Conservation (phyloP, 2,888 invertebrate genomes). For the Pandemis cinnamomeana region DNA sequence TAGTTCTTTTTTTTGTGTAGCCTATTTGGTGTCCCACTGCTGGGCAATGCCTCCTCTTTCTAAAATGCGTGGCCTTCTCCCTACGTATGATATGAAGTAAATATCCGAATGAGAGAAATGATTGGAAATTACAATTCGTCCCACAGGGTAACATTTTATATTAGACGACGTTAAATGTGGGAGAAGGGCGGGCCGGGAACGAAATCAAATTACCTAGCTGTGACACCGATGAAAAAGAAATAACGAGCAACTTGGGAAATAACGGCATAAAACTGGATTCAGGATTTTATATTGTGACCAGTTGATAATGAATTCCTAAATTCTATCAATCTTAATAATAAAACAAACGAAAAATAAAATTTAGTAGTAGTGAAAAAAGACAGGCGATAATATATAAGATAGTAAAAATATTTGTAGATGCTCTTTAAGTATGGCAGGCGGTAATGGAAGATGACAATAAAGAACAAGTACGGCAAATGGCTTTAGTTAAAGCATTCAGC, state of each 20-base stretch:
- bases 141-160: conserved; percentile 23
- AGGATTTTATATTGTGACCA: not conserved
- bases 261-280: not conserved
- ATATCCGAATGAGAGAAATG: conserved; percentile 5
- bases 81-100: not conserved
- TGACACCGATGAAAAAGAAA: conserved; percentile 13
- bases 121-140: conserved; percentile 12
- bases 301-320: not conserved
- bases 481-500: conserved; percentile 42
- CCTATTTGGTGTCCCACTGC: too few species aligned
- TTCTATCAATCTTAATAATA: not conserved
- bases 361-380: not conserved
- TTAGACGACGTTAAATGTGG: conserved; percentile 15
- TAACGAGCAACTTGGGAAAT: conserved; percentile 11
- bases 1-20: not conserved
- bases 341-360: not conserved
- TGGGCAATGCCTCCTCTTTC: too few species aligned
- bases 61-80: too few species aligned
- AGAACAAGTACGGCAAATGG: conserved; percentile 15
- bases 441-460: conserved; percentile 24
- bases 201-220: conserved; percentile 18
- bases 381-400: not conserved
- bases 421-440: conserved; percentile 17
- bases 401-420: conserved; percentile 12
- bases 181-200: not conserved